Evolutionary conservation across 2,888 invertebrate species (phyloP).

Genomic region (Drosophila nr. perissopoda): DNA sequence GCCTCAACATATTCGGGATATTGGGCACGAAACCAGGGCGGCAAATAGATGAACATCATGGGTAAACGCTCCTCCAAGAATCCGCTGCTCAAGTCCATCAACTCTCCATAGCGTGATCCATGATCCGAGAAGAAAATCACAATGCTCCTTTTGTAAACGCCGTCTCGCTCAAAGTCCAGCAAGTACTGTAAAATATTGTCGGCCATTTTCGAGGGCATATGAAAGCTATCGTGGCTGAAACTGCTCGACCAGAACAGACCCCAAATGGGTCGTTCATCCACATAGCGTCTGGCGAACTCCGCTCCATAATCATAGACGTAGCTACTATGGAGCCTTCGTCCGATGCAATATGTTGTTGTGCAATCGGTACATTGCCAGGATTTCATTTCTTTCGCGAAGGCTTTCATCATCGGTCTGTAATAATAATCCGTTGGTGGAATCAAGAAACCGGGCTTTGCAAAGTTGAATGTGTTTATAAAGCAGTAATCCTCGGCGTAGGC

Average conservation of each 20-base stretch:
- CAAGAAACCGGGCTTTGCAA: constrained; percentile 88
- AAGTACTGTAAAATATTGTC: constrained; percentile 87
- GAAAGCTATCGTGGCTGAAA: constrained; percentile 89
- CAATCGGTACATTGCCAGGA: constrained; percentile 46
- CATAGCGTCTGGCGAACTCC: constrained; percentile 88
- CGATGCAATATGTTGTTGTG: constrained; percentile 86
- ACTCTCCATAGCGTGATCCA: constrained; percentile 90
- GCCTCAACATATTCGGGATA: constrained; percentile 86
- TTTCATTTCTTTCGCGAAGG: constrained; percentile 86
- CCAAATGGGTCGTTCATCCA: constrained; percentile 87
- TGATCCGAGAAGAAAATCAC: constrained; percentile 91
- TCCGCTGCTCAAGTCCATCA: constrained; percentile 87
- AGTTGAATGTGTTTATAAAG: constrained; percentile 86
- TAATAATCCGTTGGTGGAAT: constrained; percentile 92
- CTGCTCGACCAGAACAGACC: constrained; percentile 91
- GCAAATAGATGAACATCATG: constrained; percentile 88
- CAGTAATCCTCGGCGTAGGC: constrained; percentile 91
- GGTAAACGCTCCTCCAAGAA: constrained; percentile 92
- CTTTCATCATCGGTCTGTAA: constrained; percentile 89
- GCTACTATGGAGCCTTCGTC: constrained; percentile 87
- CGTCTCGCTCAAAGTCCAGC: constrained; percentile 86
- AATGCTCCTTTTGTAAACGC: constrained; percentile 87
- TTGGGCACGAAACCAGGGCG: constrained; percentile 87
- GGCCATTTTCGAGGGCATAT: constrained; percentile 88
- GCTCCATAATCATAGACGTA: constrained; percentile 88